phyloP scores from a whole-genome alignment of 2,113 vertebrate genomes.

The Psophia crepitans region DNA sequence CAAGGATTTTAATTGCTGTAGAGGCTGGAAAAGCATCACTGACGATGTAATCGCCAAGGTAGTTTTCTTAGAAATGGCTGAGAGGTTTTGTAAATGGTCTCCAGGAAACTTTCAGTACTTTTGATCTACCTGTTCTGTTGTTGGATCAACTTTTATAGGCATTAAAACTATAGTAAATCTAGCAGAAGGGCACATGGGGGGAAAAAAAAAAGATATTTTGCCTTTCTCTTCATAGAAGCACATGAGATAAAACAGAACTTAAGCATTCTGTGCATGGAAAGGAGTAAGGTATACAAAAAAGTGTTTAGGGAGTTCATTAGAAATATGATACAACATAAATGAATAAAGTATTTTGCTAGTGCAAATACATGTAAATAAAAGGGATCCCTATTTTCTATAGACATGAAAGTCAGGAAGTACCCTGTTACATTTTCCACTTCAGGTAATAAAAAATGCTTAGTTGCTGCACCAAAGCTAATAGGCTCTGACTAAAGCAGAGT shows the following conservation, averaged over 20 bases:
- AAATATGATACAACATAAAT: background rate
- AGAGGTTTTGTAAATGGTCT: background rate
- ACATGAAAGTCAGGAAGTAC: background rate
- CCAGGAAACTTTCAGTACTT: background rate
- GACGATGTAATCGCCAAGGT: background rate
- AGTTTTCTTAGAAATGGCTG: background rate
- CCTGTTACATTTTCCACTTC: background rate
- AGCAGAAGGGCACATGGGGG: background rate
- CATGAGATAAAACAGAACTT: background rate
- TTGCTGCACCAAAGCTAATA: background rate
- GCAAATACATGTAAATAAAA: background rate
- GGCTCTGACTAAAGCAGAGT: background rate
- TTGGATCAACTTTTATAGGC: background rate
- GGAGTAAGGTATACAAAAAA: background rate
- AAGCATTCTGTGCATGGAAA: rapidly evolving
- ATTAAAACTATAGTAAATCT: background rate
- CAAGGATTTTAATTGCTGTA: background rate
- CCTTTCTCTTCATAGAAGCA: background rate
- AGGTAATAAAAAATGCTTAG: background rate
- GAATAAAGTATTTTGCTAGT: background rate
- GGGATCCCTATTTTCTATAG: background rate
- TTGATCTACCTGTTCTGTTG: background rate
- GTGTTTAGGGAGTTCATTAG: background rate
- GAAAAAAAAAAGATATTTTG: background rate
- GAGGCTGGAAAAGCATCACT: background rate